A percentile compares a stretch with the other conserved stretches of the same genome.
Conservation (phyloP, 2,113 vertebrate species). For the Lichenostomus cassidix region DNA sequence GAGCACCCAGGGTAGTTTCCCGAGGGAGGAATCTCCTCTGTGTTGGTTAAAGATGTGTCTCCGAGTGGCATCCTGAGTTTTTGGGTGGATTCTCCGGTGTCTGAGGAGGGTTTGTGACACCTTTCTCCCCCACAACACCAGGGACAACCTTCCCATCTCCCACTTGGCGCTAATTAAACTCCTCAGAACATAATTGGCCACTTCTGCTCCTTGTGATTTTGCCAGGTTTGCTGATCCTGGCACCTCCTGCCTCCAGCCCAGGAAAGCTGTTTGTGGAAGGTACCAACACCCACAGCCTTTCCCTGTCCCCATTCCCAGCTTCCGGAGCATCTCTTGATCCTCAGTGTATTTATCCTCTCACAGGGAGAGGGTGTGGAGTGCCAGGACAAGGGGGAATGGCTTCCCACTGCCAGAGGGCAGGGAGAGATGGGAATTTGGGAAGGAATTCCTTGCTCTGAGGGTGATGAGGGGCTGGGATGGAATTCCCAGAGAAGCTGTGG, state of each 20-base stretch:
- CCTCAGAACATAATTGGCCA: not conserved
- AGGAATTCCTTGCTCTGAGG: not conserved
- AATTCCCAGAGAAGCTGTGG: not conserved
- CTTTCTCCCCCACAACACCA: not conserved
- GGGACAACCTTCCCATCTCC: not conserved
- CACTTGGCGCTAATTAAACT: not conserved
- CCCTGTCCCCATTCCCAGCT: not conserved
- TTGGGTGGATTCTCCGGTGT: not conserved
- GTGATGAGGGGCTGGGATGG: rapidly evolving
- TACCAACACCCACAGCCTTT: not conserved
- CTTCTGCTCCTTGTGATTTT: not conserved
- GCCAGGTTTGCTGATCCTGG: not conserved
- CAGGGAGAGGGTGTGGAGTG: not conserved
- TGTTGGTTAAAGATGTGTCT: not conserved
- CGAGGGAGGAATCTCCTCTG: not conserved
- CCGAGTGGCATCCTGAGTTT: not conserved
- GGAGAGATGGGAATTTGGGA: not conserved
- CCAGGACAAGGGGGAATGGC: not conserved
- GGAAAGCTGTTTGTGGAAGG: not conserved
- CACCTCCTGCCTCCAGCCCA: not conserved
- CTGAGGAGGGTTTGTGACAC: not conserved
- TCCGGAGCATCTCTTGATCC: not conserved
- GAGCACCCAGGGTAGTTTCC: not conserved
- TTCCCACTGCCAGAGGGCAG: not conserved
- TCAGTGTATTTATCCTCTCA: not conserved